Base-by-base conservation (phyloP, 2,113 vertebrate genomes). In the Sinocyclocheilus rhinocerous region DNA sequence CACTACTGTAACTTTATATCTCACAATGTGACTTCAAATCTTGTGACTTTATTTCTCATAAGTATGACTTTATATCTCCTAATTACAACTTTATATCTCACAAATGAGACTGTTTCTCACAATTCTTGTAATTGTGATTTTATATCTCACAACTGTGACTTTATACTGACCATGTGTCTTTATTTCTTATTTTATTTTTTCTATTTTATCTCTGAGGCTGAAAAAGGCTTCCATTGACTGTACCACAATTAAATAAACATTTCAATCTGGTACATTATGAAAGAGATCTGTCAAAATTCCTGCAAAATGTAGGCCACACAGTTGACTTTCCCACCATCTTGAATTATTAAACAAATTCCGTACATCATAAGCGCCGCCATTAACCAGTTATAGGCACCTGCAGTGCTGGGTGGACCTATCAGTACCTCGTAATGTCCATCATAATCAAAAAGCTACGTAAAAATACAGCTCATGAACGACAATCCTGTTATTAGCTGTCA, bases 401-500 rank as follows among this genome's bases (percentile, higher is more conserved):
- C 82, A 42, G 87, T 72, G 86, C 77, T 57, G 89, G 69, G 52
- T 83, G 73, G 80, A 95, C 96, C 94, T 92, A 95, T 97, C 95
- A 95, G 92, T 93, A 94, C 89, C 85, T 85, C 90, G 90, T 94
- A 96, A 96, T 94, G 94, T 94, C 94, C 93, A 70, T 89, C 94
- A 87, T 92, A 90, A 95, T 94, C 94, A 94, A 83, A 93, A 94
- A 92, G 92, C 91, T 95, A 96, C 96, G 96, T 96, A 96, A 96
- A 97, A 98, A 96, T 96, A 95, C 93, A 92, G 92, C 95, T 95
- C 95, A 92, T 88, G 90, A 96, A 83, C 12, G 78, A 95, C 96
- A 97, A 95, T 93, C 95, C 94, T 95, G 96, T 97, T 98, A 98
- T 98, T 98, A 97, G 95, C 96, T 97, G 97, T 97, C 97, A 97